Evolutionary conservation across 2,797 vertebrate species (phyloP).

Genomic region (Centroberyx gerrardi): DNA sequence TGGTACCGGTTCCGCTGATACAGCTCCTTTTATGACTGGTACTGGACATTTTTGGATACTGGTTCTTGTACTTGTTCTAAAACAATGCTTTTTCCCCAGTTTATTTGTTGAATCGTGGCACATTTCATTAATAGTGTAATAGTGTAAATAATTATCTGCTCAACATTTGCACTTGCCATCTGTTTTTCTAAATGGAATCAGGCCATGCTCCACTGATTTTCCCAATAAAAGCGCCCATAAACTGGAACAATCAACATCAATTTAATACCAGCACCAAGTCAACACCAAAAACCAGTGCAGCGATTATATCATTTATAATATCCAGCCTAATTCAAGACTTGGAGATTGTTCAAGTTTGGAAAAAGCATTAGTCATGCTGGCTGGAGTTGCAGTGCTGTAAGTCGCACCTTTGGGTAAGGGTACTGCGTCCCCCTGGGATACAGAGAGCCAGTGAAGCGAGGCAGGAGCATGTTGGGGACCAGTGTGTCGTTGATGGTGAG

Average conservation of each 20-base stretch:
- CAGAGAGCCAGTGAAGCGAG: slow-evolving; percentile 77
- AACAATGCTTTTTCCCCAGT: too few species aligned
- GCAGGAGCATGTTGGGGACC: slow-evolving; percentile 82
- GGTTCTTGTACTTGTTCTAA: too few species aligned
- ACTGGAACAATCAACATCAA: too few species aligned
- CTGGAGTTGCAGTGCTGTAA: background rate
- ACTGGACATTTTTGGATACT: background rate
- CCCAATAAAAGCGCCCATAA: background rate
- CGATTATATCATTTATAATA: too few species aligned
- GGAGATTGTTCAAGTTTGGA: too few species aligned
- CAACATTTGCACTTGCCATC: background rate
- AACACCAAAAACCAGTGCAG: too few species aligned
- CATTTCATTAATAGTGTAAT: too few species aligned
- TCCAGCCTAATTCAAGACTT: too few species aligned
- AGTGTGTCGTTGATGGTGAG: slow-evolving; percentile 82
- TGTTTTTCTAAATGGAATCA: background rate
- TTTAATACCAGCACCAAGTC: too few species aligned
- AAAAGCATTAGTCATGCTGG: too few species aligned
- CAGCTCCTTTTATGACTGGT: background rate
- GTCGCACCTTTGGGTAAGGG: slow-evolving; percentile 81
- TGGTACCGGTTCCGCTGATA: background rate
- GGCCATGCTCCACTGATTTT: background rate
- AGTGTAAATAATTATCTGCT: too few species aligned
- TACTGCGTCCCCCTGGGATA: slow-evolving; percentile 80
- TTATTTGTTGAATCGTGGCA: too few species aligned